phyloP scores from a whole-genome alignment of 2,888 invertebrate species.

The Aspidiotus destructor region DNA sequence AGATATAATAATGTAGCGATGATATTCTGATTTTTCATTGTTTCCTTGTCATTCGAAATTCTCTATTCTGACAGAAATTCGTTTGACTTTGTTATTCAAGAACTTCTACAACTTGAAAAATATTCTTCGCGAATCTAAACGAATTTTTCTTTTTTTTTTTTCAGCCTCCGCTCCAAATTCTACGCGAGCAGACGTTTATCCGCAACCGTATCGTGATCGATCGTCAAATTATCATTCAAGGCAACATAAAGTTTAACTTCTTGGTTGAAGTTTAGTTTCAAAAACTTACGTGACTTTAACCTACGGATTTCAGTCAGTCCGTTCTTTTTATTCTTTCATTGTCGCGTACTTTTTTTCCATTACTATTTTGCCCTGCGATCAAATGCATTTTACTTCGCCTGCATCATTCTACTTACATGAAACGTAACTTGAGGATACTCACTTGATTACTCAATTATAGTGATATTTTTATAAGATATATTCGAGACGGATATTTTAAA shows the following conservation, averaged over 20 bases:
- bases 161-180: slow-evolving; percentile 20
- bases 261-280: neutral
- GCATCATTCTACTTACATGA: neutral
- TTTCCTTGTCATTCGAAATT: too few relatives aligned
- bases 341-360: neutral
- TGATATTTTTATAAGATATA: slow-evolving; percentile 1
- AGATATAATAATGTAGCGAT: too few relatives aligned
- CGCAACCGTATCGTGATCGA: slow-evolving; percentile 22
- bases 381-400: neutral
- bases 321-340: neutral
- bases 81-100: too few relatives aligned
- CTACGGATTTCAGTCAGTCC: neutral
- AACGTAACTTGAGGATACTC: neutral
- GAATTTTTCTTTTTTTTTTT: neutral
- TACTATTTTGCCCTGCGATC: neutral
- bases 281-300: neutral
- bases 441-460: neutral
- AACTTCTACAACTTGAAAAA: too few relatives aligned
- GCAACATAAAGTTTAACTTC: slow-evolving; percentile 23
- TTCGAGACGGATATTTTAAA: neutral
- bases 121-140: too few relatives aligned
- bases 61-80: too few relatives aligned
- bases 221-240: slow-evolving; percentile 3
- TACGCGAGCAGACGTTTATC: slow-evolving; percentile 24
- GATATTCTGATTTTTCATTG: too few relatives aligned